Evolutionary conservation across 2,888 invertebrate species (phyloP).

Genomic region (Beris morrisii): DNA sequence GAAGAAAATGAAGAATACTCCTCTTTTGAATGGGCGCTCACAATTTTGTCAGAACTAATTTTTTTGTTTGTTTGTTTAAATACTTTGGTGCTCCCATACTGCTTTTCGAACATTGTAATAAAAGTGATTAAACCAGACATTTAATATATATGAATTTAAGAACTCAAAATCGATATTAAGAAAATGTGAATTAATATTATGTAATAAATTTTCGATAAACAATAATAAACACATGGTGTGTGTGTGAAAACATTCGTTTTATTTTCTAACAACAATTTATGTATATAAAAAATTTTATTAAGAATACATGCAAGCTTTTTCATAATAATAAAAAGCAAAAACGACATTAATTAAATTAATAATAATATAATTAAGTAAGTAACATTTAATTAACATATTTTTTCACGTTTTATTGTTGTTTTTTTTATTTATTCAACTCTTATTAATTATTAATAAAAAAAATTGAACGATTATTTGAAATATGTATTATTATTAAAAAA

Average conservation of each 20-base stretch:
- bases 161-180: conserved; percentile 19
- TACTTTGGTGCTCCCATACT: conserved; percentile 41
- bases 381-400: conserved; percentile 5
- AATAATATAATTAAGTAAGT: conserved; percentile 8
- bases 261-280: conserved; percentile 24
- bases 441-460: conserved; percentile 17
- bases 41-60: conserved; percentile 1
- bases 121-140: background rate
- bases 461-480: conserved; percentile 22
- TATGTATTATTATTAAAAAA: conserved; percentile 15
- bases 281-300: conserved; percentile 10
- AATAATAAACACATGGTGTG: conserved; percentile 19
- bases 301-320: conserved; percentile 34
- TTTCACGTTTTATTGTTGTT: background rate
- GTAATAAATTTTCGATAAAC: background rate
- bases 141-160: background rate
- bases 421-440: conserved; percentile 1
- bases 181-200: background rate
- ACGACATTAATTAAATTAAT: conserved; percentile 19
- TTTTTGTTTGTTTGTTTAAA: conserved; percentile 1
- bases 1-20: background rate
- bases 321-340: conserved; percentile 10
- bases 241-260: conserved; percentile 24
- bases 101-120: conserved; percentile 31
- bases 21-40: background rate